These are phyloP conservation scores for Laspeyria flexula DNA, from an alignment of 2,888 invertebrate species.

Conservation along the genomic window DNA sequence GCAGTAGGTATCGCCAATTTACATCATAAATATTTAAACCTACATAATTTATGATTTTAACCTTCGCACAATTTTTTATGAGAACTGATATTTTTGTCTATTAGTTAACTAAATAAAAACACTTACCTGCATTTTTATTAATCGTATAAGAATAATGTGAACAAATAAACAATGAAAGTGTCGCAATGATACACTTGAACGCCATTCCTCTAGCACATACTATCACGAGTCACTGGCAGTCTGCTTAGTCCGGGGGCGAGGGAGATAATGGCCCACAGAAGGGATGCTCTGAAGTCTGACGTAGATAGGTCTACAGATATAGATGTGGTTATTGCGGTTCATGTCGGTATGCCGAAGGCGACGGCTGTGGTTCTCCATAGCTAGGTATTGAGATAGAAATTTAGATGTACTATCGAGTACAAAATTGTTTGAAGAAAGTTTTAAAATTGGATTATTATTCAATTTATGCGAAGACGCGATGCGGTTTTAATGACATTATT, in stretches of 20 bases:
- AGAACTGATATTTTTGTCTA: background rate
- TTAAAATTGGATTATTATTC: background rate
- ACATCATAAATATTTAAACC: no score
- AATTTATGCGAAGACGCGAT: no score
- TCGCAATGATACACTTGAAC: constrained; percentile 49
- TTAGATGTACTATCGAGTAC: constrained; percentile 11
- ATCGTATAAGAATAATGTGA: constrained; percentile 60
- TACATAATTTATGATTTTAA: no score
- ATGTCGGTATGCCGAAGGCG: constrained; percentile 38
- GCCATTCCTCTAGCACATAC: constrained; percentile 49
- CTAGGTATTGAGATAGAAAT: constrained; percentile 9
- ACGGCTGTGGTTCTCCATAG: constrained; percentile 36
- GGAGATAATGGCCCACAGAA: constrained; percentile 45
- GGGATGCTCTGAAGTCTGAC: constrained; percentile 12
- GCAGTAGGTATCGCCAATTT: no score
- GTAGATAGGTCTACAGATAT: constrained; percentile 27
- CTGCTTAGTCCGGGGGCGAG: constrained; percentile 18
- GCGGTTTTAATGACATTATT: no score
- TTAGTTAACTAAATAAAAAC: no score
- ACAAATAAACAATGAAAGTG: constrained; percentile 59
- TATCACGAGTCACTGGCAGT: constrained; percentile 15
- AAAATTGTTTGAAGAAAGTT: constrained; percentile 4
- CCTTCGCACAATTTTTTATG: no score
- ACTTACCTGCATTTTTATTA: constrained; percentile 58
- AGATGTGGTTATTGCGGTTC: constrained; percentile 35